Evolutionary conservation across 2,888 invertebrate genomes (phyloP).

Genomic region (Aporophyla nigra): DNA sequence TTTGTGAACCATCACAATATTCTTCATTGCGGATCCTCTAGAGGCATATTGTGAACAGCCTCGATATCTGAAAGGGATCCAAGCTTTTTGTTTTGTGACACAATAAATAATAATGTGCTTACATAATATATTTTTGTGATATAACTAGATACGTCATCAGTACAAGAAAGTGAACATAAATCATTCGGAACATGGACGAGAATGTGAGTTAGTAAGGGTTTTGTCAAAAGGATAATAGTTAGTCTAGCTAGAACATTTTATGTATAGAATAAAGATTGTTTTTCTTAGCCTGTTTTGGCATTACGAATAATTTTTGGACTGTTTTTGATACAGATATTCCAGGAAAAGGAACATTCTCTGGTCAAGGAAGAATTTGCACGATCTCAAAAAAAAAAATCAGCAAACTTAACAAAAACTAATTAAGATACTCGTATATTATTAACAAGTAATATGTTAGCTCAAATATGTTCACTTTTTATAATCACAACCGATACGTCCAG

Average conservation of each 20-base stretch:
- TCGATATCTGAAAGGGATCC: slow-evolving; percentile 51
- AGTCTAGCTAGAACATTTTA: not conserved
- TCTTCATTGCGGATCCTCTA: slow-evolving; percentile 41
- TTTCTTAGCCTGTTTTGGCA: not conserved
- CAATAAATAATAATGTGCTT: slow-evolving; percentile 66
- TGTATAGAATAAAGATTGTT: not conserved
- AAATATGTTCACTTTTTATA: slow-evolving; percentile 7
- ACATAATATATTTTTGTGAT: slow-evolving; percentile 63
- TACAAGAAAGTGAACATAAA: slow-evolving; percentile 51
- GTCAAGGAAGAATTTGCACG: too few species aligned
- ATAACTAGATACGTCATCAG: slow-evolving; percentile 50
- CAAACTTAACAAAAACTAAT: not conserved
- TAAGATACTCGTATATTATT: not conserved
- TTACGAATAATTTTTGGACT: not conserved
- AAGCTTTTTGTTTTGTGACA: slow-evolving; percentile 60
- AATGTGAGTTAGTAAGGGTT: slow-evolving; percentile 12
- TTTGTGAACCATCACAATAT: slow-evolving; percentile 45
- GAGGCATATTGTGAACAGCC: slow-evolving; percentile 51
- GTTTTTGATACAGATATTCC: not conserved
- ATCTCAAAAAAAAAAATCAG: not conserved
- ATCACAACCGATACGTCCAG: slow-evolving; percentile 2
- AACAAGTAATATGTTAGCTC: slow-evolving; percentile 2
- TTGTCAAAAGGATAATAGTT: slow-evolving; percentile 28
- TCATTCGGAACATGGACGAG: slow-evolving; percentile 33
- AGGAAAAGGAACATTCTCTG: not conserved